Evolutionary conservation across 2,888 invertebrate genomes (phyloP).

Genomic region (Leucoptera coffeella): DNA sequence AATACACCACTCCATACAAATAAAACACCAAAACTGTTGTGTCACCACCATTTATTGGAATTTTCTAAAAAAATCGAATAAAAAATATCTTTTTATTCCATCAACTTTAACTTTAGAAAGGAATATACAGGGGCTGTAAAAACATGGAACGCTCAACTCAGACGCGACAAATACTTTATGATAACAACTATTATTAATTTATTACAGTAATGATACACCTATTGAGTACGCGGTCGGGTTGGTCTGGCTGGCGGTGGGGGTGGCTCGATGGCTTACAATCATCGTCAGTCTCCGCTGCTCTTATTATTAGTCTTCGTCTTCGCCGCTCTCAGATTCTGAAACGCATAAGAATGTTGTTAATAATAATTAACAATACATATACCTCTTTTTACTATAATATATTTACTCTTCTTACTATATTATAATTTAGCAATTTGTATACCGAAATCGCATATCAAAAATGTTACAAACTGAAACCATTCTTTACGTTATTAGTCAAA

Average conservation of each 20-base stretch:
- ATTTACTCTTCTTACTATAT: too few species aligned
- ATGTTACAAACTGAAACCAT: too few species aligned
- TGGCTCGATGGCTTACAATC: too few species aligned
- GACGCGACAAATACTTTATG: not conserved
- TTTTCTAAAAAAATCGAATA: conserved; percentile 54
- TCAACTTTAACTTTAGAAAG: conserved; percentile 47
- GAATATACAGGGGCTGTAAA: conserved; percentile 15
- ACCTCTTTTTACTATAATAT: too few species aligned
- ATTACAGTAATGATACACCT: not conserved
- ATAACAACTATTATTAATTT: conserved; percentile 1
- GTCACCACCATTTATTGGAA: conserved; percentile 47
- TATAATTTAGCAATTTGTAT: too few species aligned
- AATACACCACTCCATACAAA: not conserved
- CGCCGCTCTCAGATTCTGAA: conserved; percentile 49
- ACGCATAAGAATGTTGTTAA: conserved; percentile 5
- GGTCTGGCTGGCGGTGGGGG: too few species aligned
- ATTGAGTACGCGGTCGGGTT: too few species aligned
- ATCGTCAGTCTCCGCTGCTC: conserved; percentile 47
- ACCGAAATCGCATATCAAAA: too few species aligned
- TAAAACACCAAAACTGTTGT: conserved; percentile 9
- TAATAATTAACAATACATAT: too few species aligned
- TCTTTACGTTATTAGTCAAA: too few species aligned
- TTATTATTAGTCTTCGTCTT: conserved; percentile 50
- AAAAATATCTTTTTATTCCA: conserved; percentile 52
- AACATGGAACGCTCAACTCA: not conserved